Evolutionary conservation across 1,140 invertebrate species (phyloP).

Genomic region (Dryas iulia): DNA sequence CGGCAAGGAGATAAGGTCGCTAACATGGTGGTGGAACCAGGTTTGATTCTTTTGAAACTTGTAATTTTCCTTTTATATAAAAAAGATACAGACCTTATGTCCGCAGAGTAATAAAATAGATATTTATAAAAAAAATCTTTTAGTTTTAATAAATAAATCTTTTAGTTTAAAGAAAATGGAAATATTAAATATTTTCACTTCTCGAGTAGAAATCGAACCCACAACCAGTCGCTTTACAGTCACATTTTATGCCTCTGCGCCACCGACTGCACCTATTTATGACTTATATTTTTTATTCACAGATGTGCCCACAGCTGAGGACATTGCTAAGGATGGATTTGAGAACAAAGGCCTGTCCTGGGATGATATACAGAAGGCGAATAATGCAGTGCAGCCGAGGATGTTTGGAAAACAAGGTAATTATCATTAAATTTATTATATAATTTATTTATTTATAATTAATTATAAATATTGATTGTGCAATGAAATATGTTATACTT

Average conservation of each 20-base stretch:
- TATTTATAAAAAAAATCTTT: too few species aligned
- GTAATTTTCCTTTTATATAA: neutral
- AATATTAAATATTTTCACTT: too few species aligned
- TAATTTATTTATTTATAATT: slow-evolving; percentile 6
- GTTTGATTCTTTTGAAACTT: slow-evolving; percentile 13
- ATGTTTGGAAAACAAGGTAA: slow-evolving; percentile 80
- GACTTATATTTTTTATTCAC: too few species aligned
- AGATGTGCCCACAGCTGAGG: slow-evolving; percentile 45
- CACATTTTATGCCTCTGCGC: too few species aligned
- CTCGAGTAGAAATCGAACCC: too few species aligned
- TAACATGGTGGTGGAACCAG: slow-evolving; percentile 69
- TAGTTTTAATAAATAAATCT: too few species aligned
- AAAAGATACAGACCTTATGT: neutral
- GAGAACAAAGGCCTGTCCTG: slow-evolving; percentile 56
- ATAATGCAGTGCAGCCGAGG: slow-evolving; percentile 75
- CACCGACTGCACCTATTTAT: too few species aligned
- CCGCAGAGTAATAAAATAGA: too few species aligned
- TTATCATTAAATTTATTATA: neutral
- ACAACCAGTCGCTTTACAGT: too few species aligned
- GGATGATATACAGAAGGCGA: slow-evolving; percentile 78
- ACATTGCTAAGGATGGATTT: slow-evolving; percentile 46
- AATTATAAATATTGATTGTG: too few species aligned
- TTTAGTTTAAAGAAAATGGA: too few species aligned
- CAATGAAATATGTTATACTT: too few species aligned
- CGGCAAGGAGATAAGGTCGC: slow-evolving; percentile 68